These are phyloP conservation scores for Unio pictorum DNA, from an alignment of 2,888 invertebrate genomes.

Conservation along the genomic window DNA sequence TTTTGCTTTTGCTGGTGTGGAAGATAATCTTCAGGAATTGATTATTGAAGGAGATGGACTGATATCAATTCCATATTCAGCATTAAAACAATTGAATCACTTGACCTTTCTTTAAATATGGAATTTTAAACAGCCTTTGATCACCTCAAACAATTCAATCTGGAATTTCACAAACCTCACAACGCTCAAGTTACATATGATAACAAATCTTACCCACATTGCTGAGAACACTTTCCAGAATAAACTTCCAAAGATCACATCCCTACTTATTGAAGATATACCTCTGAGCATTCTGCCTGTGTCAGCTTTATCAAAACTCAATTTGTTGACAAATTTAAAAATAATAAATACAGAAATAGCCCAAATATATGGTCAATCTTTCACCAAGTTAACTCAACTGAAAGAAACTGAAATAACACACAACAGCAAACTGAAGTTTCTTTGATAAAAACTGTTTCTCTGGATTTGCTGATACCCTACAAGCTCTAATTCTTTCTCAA, in stretches of 20 bases:
- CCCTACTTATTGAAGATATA: constrained; percentile 24
- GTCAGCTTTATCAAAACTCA: constrained; percentile 20
- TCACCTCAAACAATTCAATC: constrained; percentile 18
- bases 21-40: constrained; percentile 84
- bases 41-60: constrained; percentile 75
- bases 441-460: constrained; percentile 44
- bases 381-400: constrained; percentile 27
- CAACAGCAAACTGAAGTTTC: constrained; percentile 27
- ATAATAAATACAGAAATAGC: constrained; percentile 33
- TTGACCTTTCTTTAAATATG: constrained; percentile 33
- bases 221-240: constrained; percentile 25
- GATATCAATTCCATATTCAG: constrained; percentile 22
- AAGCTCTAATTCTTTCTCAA: too few species aligned
- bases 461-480: background rate
- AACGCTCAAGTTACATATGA: constrained; percentile 24
- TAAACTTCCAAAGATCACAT: constrained; percentile 26
- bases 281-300: constrained; percentile 31
- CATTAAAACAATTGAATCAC: constrained; percentile 32
- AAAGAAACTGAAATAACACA: constrained; percentile 32
- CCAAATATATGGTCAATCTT: constrained; percentile 23
- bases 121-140: constrained; percentile 24
- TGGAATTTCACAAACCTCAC: constrained; percentile 33
- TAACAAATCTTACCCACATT: constrained; percentile 25
- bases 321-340: constrained; percentile 27
- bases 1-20: constrained; percentile 86